Conservation (phyloP, 2,797 vertebrate genomes). For the Leptatherina wallacei region DNA sequence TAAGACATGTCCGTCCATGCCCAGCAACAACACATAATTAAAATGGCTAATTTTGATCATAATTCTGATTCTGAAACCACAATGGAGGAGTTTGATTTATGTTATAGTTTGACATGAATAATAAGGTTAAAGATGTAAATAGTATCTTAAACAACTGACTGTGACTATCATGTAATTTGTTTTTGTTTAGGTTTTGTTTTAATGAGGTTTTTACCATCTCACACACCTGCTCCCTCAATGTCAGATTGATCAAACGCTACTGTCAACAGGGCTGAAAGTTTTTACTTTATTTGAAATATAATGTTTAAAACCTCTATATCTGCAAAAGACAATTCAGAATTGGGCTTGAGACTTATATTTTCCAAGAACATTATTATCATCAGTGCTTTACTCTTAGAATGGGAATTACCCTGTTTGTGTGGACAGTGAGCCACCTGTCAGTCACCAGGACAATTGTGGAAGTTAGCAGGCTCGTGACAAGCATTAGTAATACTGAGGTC, state of each 20-base stretch:
- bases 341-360: conserved; percentile 29
- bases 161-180: conserved; percentile 78
- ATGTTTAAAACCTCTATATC: conserved; percentile 35
- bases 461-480: conserved; percentile 52
- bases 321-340: conserved; percentile 55
- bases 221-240: conserved; percentile 58
- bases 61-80: conserved; percentile 9
- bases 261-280: conserved; percentile 53
- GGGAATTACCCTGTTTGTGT: conserved; percentile 53
- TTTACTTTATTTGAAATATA: conserved; percentile 31
- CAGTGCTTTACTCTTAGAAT: conserved; percentile 45
- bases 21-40: conserved; percentile 25
- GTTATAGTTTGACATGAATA: conserved; percentile 26
- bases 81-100: conserved; percentile 40
- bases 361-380: conserved; percentile 31
- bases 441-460: conserved; percentile 50
- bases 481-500: conserved; percentile 58
- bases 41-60: not conserved
- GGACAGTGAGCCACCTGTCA: conserved; percentile 52
- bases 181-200: conserved; percentile 67
- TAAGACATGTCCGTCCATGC: conserved; percentile 36
- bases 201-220: conserved; percentile 63
- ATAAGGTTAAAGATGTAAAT: conserved; percentile 78
- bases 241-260: conserved; percentile 43
- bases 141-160: conserved; percentile 75